These are phyloP conservation scores for Thinocorus orbignyianus DNA, from an alignment of 2,113 vertebrate genomes.

Conservation along the genomic window DNA sequence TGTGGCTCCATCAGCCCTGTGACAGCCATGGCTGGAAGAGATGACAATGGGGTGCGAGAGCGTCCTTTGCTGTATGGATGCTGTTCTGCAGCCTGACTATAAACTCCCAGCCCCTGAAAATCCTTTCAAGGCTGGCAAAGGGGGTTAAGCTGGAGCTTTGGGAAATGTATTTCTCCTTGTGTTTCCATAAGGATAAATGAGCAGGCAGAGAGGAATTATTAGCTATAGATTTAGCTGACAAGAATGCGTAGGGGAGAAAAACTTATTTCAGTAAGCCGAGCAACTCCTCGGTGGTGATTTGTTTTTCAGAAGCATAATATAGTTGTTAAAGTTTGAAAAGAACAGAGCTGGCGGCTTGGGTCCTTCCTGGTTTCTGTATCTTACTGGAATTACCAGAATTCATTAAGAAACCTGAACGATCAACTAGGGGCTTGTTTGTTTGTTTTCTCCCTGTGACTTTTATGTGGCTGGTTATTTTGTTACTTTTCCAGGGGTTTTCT, in stretches of 20 bases:
- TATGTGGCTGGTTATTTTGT: constrained; percentile 16
- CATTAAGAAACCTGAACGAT: constrained; percentile 2
- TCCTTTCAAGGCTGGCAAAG: neutral
- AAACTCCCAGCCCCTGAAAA: neutral
- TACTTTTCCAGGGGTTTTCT: constrained; percentile 41
- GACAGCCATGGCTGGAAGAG: accelerated
- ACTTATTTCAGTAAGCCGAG: neutral
- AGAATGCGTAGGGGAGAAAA: neutral
- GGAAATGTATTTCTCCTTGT: neutral
- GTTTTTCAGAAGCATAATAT: neutral
- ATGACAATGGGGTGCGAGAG: neutral
- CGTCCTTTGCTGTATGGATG: neutral
- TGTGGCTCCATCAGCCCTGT: neutral
- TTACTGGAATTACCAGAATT: constrained; percentile 5
- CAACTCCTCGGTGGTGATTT: neutral
- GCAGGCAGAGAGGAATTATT: constrained; percentile 29
- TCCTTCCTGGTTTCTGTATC: neutral
- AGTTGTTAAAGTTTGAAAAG: constrained; percentile 8
- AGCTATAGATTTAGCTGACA: constrained; percentile 37
- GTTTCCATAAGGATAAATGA: constrained; percentile 7
- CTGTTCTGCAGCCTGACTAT: accelerated
- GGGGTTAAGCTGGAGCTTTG: neutral
- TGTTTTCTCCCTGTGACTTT: constrained; percentile 38
- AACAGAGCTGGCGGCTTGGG: neutral
- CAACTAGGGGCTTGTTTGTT: constrained; percentile 23